Percentiles rank a stretch among this genome's conserved stretches.
These are phyloP conservation scores for Meiosimyza decipiens DNA, from an alignment of 2,888 invertebrate genomes.

Conservation along the genomic window DNA sequence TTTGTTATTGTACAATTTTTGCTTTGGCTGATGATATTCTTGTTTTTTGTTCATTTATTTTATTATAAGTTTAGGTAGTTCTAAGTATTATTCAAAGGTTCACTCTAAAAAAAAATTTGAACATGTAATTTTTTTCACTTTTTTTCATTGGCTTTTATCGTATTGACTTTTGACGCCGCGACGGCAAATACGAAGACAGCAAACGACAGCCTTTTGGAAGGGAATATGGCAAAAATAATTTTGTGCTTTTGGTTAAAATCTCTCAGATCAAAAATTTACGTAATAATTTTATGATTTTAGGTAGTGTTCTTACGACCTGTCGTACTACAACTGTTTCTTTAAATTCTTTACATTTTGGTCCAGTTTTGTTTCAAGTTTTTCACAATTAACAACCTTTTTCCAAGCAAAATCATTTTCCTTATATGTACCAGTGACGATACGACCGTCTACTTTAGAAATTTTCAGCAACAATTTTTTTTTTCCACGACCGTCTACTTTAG, in stretches of 20 bases:
- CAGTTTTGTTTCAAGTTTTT: slow-evolving; percentile 6
- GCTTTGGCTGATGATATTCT: too few relatives aligned
- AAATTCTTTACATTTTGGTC: slow-evolving; percentile 13
- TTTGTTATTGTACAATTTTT: too few relatives aligned
- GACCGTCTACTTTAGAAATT: too few relatives aligned
- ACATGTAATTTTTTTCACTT: not conserved
- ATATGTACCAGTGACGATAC: slow-evolving; percentile 9
- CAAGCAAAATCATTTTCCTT: slow-evolving; percentile 4
- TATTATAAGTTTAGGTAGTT: too few relatives aligned
- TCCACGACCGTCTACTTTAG: too few relatives aligned
- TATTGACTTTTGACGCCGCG: slow-evolving; percentile 27
- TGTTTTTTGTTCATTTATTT: too few relatives aligned
- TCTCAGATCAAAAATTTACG: not conserved
- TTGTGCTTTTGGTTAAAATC: not conserved
- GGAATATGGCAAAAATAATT: not conserved
- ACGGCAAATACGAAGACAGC: slow-evolving; percentile 8
- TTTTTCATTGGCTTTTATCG: slow-evolving; percentile 12
- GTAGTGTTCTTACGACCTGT: too few relatives aligned
- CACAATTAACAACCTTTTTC: slow-evolving; percentile 18
- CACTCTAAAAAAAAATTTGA: too few relatives aligned
- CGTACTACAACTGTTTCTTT: not conserved
- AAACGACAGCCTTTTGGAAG: not conserved
- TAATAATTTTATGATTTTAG: not conserved
- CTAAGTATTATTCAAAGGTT: too few relatives aligned
- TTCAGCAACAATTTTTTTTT: too few relatives aligned